These are phyloP conservation scores for Saguinus imperator DNA, from an alignment of 2,113 vertebrate genomes.

Conservation along the genomic window DNA sequence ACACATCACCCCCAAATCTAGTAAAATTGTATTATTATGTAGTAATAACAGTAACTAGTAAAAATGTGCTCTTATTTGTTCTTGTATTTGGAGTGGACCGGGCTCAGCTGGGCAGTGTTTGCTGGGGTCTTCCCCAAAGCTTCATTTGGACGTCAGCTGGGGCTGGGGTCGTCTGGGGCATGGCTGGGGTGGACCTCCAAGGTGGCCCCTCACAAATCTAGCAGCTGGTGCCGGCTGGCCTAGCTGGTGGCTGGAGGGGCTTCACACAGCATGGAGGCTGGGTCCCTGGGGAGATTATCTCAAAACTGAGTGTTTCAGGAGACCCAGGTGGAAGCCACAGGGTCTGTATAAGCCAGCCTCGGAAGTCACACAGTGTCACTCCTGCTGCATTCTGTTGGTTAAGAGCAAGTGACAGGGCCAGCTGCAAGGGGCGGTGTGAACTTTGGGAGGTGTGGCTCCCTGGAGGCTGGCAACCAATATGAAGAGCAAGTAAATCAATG, in stretches of 20 bases:
- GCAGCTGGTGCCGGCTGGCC: neutral
- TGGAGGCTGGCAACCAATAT: neutral
- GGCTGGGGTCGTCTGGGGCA: neutral
- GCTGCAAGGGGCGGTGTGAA: rapidly evolving
- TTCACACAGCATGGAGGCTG: neutral
- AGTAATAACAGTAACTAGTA: too few relatives aligned
- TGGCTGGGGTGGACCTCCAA: neutral
- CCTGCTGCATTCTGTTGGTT: neutral
- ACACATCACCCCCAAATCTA: too few relatives aligned
- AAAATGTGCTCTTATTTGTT: neutral
- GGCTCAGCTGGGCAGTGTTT: neutral
- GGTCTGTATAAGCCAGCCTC: neutral
- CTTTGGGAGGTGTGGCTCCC: neutral
- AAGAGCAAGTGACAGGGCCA: neutral
- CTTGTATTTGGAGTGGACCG: neutral
- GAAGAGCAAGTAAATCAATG: rapidly evolving
- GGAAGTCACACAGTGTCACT: neutral
- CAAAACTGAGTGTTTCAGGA: neutral
- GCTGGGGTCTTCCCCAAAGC: neutral
- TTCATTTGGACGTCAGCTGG: neutral
- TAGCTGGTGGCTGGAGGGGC: rapidly evolving
- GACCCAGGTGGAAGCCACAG: neutral
- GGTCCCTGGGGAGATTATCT: too few relatives aligned
- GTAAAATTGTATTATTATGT: neutral
- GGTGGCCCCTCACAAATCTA: neutral